These are phyloP conservation scores for Meloidogyne exigua DNA, from an alignment of 1,140 invertebrate species.

Conservation along the genomic window DNA sequence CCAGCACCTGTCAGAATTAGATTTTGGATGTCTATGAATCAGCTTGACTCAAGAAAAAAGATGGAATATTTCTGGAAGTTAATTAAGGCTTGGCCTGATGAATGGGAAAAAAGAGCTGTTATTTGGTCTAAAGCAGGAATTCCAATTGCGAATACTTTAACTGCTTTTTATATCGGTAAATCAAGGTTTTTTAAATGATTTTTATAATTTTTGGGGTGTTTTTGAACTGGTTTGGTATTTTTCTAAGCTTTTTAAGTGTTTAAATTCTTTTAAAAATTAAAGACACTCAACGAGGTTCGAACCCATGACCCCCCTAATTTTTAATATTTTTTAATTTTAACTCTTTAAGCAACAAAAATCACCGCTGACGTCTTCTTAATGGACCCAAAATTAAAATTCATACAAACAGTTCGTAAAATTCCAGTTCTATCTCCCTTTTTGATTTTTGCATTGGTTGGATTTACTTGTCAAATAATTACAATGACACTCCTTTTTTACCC, in stretches of 20 bases:
- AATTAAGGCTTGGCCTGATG: conserved; percentile 7
- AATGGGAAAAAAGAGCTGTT: conserved; percentile 14
- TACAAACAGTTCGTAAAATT: not conserved
- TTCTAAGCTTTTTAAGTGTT: too few species aligned
- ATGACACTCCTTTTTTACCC: not conserved
- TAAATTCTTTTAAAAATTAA: too few species aligned
- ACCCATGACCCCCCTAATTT: too few species aligned
- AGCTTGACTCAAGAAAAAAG: not conserved
- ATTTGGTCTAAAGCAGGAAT: not conserved
- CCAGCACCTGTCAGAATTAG: not conserved
- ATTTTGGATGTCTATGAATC: conserved; percentile 5
- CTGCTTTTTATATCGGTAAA: conserved; percentile 17
- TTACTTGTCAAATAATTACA: not conserved
- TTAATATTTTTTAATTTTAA: too few species aligned
- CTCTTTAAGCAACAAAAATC: conserved; percentile 5
- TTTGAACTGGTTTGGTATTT: not conserved
- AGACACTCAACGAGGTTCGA: too few species aligned
- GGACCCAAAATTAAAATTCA: conserved; percentile 3
- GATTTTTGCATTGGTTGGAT: conserved; percentile 1
- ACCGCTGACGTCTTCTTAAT: conserved; percentile 18
- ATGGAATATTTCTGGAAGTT: conserved; percentile 8
- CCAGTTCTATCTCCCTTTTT: conserved; percentile 2
- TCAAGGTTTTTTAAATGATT: not conserved
- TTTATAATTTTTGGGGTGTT: not conserved
- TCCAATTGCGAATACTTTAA: not conserved